A percentile compares a stretch with the other conserved stretches of the same genome.
These are phyloP conservation scores for Drosophila pachea DNA, from an alignment of 1,140 invertebrate species.

Conservation along the genomic window DNA sequence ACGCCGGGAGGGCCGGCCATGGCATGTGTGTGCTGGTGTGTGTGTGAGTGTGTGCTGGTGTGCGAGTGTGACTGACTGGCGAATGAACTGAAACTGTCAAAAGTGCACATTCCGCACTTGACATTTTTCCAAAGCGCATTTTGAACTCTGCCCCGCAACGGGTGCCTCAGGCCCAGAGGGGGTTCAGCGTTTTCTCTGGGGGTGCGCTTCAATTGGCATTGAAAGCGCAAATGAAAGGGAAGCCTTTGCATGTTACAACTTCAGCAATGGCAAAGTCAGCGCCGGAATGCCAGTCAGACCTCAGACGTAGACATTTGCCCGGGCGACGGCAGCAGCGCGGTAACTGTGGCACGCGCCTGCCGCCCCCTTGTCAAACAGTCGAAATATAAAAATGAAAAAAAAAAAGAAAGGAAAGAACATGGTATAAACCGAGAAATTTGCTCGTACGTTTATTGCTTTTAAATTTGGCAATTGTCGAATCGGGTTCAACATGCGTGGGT, in stretches of 20 bases:
- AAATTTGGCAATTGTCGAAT: slow-evolving; percentile 76
- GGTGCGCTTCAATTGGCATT: slow-evolving; percentile 52
- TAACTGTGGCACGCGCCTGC: slow-evolving; percentile 40
- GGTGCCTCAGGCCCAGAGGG: background rate
- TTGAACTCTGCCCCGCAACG: slow-evolving; percentile 49
- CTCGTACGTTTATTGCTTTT: slow-evolving; percentile 76
- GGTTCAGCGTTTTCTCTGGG: slow-evolving; percentile 11
- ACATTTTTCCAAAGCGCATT: slow-evolving; percentile 73
- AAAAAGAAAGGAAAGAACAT: slow-evolving; percentile 34
- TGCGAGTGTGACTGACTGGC: slow-evolving; percentile 38
- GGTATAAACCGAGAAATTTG: slow-evolving; percentile 68
- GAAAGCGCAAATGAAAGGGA: slow-evolving; percentile 68
- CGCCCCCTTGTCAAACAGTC: slow-evolving; percentile 39
- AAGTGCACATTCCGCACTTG: slow-evolving; percentile 78
- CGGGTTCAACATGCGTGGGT: slow-evolving; percentile 19
- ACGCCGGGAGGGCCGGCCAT: background rate
- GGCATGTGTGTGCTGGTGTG: background rate
- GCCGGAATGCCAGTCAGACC: slow-evolving; percentile 60
- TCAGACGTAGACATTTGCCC: slow-evolving; percentile 10
- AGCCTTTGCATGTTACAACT: slow-evolving; percentile 40
- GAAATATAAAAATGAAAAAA: slow-evolving; percentile 45
- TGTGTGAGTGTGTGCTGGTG: slow-evolving; percentile 1
- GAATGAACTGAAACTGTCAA: slow-evolving; percentile 78
- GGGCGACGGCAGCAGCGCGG: background rate
- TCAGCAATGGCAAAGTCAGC: slow-evolving; percentile 55